Percentiles rank a stretch among this genome's conserved stretches.
phyloP scores from a whole-genome alignment of 1,140 invertebrate genomes.

The Drosophila fuyamai region DNA sequence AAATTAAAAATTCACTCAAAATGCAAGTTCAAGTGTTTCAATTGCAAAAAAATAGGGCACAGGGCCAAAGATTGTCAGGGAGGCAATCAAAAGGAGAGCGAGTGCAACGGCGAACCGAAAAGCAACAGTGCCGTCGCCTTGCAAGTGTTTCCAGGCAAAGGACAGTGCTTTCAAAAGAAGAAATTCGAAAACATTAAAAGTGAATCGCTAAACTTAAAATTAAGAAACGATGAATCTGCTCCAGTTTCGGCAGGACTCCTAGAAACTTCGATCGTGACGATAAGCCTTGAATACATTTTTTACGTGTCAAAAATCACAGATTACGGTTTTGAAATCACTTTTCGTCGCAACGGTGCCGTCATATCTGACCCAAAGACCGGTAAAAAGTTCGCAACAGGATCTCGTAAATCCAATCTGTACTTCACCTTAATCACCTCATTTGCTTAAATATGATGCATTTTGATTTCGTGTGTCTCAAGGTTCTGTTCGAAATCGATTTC shows the following conservation, averaged over 20 bases:
- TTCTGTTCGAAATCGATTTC: too few species aligned
- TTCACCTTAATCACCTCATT: too few species aligned
- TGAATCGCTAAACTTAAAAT: constrained; percentile 8
- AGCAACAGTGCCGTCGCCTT: constrained; percentile 1
- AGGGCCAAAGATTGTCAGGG: not conserved
- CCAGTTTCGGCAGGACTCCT: too few species aligned
- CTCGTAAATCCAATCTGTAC: constrained; percentile 1
- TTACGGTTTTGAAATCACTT: constrained; percentile 5
- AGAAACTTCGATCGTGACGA: too few species aligned
- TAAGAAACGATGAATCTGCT: too few species aligned
- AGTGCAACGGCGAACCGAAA: not conserved
- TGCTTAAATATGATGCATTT: too few species aligned
- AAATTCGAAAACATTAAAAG: constrained; percentile 14
- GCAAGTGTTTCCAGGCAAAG: not conserved
- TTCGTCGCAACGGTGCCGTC: not conserved
- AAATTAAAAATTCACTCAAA: not conserved
- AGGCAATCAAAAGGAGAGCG: not conserved
- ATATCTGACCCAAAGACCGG: not conserved
- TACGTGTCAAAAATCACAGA: constrained; percentile 8
- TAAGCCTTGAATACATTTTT: too few species aligned
- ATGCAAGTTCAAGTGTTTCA: not conserved
- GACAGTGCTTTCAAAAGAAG: constrained; percentile 16
- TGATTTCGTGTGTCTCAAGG: too few species aligned
- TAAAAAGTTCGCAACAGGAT: not conserved
- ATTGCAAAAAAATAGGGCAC: not conserved